phyloP scores from a whole-genome alignment of 2,888 invertebrate species.

The Nezara viridula region DNA sequence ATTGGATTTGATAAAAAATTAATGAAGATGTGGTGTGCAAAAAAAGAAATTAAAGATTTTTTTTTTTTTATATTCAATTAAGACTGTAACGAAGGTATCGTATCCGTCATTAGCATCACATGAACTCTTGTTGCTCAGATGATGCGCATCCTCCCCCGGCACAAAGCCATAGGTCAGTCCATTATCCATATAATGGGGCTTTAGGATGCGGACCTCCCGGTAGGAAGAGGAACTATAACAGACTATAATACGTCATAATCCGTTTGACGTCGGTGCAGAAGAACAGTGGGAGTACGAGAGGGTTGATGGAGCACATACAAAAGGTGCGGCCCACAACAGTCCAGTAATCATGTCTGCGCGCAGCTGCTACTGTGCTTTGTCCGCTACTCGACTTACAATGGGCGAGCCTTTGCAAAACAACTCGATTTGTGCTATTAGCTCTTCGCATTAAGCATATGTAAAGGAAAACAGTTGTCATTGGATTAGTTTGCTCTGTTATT shows the following conservation, averaged over 20 bases:
- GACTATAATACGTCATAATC: slow-evolving; percentile 44
- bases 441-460: neutral
- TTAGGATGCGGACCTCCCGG: neutral
- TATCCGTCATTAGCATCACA: neutral
- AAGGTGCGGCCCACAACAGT: neutral
- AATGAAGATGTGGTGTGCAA: too few species aligned
- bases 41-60: too few species aligned
- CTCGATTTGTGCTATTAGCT: slow-evolving; percentile 38
- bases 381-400: too few species aligned
- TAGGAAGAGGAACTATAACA: slow-evolving; percentile 5
- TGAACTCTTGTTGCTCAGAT: neutral
- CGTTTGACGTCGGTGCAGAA: slow-evolving; percentile 26
- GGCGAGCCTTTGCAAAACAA: neutral
- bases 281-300: slow-evolving; percentile 22
- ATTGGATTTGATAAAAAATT: too few species aligned
- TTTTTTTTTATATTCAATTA: neutral
- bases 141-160: neutral
- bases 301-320: slow-evolving; percentile 12
- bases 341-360: slow-evolving; percentile 4
- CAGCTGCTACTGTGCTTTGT: slow-evolving; percentile 13
- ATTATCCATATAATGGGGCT: neutral
- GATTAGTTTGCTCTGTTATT: neutral
- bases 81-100: neutral
- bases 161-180: slow-evolving; percentile 8
- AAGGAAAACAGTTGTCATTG: neutral